These are phyloP conservation scores for Synergus laeviventris DNA, from an alignment of 2,888 invertebrate species.

Conservation along the genomic window DNA sequence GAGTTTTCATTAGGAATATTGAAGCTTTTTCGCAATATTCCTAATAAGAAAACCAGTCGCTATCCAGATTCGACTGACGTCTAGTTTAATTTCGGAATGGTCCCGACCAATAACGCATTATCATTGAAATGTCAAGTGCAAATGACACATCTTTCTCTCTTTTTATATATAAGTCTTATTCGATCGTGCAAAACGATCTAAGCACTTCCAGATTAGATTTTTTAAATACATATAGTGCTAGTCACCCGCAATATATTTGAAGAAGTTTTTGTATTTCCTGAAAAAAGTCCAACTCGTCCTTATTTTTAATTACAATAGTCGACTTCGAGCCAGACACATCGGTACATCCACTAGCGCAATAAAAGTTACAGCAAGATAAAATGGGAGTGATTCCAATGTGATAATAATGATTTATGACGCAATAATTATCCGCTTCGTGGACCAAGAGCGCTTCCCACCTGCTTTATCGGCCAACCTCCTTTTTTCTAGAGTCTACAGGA, in stretches of 20 bases:
- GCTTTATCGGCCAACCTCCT: slow-evolving; percentile 44
- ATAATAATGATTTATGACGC: slow-evolving; percentile 60
- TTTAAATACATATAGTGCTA: background rate
- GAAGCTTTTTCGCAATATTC: slow-evolving; percentile 43
- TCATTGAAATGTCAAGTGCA: slow-evolving; percentile 23
- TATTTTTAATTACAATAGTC: slow-evolving; percentile 31
- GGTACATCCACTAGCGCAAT: slow-evolving; percentile 41
- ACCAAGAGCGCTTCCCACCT: slow-evolving; percentile 44
- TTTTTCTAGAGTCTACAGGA: slow-evolving; percentile 31
- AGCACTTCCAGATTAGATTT: background rate
- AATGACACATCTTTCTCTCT: slow-evolving; percentile 4
- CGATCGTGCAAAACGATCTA: background rate
- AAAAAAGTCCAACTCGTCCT: slow-evolving; percentile 39
- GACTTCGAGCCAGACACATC: slow-evolving; percentile 9
- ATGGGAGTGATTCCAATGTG: slow-evolving; percentile 47
- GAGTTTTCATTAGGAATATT: slow-evolving; percentile 60
- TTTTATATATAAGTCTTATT: background rate
- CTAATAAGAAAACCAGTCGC: slow-evolving; percentile 35
- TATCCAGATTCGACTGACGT: slow-evolving; percentile 13
- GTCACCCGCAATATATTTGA: background rate
- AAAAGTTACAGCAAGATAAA: slow-evolving; percentile 54
- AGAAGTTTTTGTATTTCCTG: slow-evolving; percentile 1
- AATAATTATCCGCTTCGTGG: slow-evolving; percentile 60
- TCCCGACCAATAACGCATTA: slow-evolving; percentile 8
- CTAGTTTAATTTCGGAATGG: background rate